Evolutionary conservation across 2,113 vertebrate species (phyloP).

Genomic region (Rhombomys opimus): DNA sequence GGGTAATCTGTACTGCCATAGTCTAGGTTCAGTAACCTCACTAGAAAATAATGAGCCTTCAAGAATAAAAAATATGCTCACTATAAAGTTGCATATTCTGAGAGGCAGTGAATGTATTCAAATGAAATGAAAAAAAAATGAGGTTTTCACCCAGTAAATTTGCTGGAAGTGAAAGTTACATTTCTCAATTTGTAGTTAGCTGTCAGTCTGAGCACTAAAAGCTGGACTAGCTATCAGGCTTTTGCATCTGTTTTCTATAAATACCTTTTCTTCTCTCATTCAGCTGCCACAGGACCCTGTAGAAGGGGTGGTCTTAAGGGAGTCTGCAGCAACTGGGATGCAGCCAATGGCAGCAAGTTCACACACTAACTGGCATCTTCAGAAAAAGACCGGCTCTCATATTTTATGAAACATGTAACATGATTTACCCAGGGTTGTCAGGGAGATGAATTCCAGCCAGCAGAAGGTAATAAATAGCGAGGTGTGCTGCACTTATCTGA

Average conservation of each 20-base stretch:
- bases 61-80: conserved; percentile 92
- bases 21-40: conserved; percentile 90
- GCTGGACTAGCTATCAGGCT: conserved; percentile 86
- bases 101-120: conserved; percentile 88
- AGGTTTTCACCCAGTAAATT: conserved; percentile 91
- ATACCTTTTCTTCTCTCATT: conserved; percentile 89
- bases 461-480: conserved; percentile 96
- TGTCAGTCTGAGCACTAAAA: conserved; percentile 89
- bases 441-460: conserved; percentile 96
- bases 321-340: conserved; percentile 86
- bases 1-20: conserved; percentile 85
- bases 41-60: conserved; percentile 96
- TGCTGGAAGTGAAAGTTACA: conserved; percentile 86
- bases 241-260: conserved; percentile 92
- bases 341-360: conserved; percentile 89
- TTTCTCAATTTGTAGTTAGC: conserved; percentile 89
- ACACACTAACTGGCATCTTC: conserved; percentile 87
- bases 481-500: conserved; percentile 95
- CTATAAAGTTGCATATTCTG: conserved; percentile 89
- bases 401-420: conserved; percentile 93
- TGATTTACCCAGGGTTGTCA: conserved; percentile 97
- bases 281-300: conserved; percentile 83
- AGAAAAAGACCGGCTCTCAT: conserved; percentile 88
- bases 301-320: conserved; percentile 89
- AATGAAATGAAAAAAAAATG: conserved; percentile 90